Conservation (phyloP, 2,888 invertebrate genomes). For the Leucoptera coffeella region DNA sequence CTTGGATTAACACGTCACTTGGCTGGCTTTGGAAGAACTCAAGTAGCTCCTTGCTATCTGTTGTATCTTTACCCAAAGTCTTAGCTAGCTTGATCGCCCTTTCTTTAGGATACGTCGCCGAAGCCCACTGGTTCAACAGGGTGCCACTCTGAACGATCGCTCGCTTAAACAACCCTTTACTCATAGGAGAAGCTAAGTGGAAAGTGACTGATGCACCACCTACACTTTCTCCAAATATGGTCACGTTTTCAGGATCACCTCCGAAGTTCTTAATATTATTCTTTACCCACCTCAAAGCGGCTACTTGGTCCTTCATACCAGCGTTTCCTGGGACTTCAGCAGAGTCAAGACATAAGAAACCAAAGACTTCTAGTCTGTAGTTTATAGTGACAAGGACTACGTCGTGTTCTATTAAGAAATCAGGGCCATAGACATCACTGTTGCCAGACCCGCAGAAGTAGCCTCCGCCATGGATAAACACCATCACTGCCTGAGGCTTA, state of each 20-base stretch:
- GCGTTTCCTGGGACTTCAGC: slow-evolving; percentile 36
- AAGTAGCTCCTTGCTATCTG: slow-evolving; percentile 17
- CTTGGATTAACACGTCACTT: slow-evolving; percentile 10
- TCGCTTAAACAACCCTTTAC: slow-evolving; percentile 26
- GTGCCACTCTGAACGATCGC: slow-evolving; percentile 67
- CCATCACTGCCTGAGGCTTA: slow-evolving; percentile 21
- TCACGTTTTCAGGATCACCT: slow-evolving; percentile 29
- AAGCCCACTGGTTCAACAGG: slow-evolving; percentile 48
- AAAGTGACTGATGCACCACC: slow-evolving; percentile 20
- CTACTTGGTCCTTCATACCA: slow-evolving; percentile 40
- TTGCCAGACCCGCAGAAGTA: slow-evolving; percentile 22
- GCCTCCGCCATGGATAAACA: slow-evolving; percentile 31
- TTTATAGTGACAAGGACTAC: slow-evolving; percentile 31
- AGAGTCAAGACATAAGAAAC: slow-evolving; percentile 27
- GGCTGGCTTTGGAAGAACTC: slow-evolving; percentile 20
- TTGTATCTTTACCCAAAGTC: slow-evolving; percentile 17
- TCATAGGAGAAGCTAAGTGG: slow-evolving; percentile 35
- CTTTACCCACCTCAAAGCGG: slow-evolving; percentile 29
- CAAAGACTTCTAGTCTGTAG: slow-evolving; percentile 27
- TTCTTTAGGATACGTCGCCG: slow-evolving; percentile 30
- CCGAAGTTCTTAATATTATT: slow-evolving; percentile 28
- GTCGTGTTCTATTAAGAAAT: slow-evolving; percentile 22
- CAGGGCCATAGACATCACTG: slow-evolving; percentile 22
- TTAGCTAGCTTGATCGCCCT: slow-evolving; percentile 14
- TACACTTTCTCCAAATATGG: slow-evolving; percentile 38